A percentile compares a stretch with the other conserved stretches of the same genome.
These are phyloP conservation scores for Neoarius graeffei DNA, from an alignment of 2,113 vertebrate species.

Conservation along the genomic window DNA sequence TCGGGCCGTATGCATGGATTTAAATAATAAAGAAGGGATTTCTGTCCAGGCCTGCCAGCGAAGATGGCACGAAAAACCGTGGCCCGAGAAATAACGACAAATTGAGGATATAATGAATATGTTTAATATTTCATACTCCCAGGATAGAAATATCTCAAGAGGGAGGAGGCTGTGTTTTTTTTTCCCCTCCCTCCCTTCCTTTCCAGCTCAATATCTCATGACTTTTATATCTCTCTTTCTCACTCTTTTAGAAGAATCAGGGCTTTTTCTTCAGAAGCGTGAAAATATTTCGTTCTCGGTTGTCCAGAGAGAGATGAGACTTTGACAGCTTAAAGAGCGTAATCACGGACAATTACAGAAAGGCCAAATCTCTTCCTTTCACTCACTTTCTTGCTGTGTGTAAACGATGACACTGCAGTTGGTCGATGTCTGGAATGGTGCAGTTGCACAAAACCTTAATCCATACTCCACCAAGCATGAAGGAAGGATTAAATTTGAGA, in stretches of 20 bases:
- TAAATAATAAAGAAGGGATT: conserved; percentile 83
- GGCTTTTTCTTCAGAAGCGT: conserved; percentile 64
- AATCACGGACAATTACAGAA: conserved; percentile 77
- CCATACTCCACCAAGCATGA: not conserved
- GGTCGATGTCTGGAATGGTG: not conserved
- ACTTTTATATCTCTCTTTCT: conserved; percentile 47
- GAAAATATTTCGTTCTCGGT: conserved; percentile 66
- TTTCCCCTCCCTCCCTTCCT: not conserved
- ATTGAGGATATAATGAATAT: conserved; percentile 81
- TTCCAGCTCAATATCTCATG: conserved; percentile 43
- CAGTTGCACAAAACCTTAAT: not conserved
- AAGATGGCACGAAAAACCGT: conserved; percentile 69
- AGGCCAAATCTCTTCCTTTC: conserved; percentile 62
- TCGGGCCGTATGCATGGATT: conserved; percentile 76
- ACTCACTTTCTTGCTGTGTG: conserved; percentile 49
- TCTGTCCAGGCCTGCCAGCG: conserved; percentile 76
- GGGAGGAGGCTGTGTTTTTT: conserved; percentile 40
- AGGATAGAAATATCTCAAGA: conserved; percentile 72
- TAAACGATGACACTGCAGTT: conserved; percentile 17
- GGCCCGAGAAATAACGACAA: conserved; percentile 75
- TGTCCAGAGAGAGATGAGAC: conserved; percentile 62
- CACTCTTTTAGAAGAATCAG: conserved; percentile 67
- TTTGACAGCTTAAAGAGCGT: conserved; percentile 66
- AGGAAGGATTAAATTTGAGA: conserved; percentile 5
- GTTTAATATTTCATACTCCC: conserved; percentile 82